phyloP scores from a whole-genome alignment of 2,888 invertebrate genomes.

The Acanthosepion esculentum region DNA sequence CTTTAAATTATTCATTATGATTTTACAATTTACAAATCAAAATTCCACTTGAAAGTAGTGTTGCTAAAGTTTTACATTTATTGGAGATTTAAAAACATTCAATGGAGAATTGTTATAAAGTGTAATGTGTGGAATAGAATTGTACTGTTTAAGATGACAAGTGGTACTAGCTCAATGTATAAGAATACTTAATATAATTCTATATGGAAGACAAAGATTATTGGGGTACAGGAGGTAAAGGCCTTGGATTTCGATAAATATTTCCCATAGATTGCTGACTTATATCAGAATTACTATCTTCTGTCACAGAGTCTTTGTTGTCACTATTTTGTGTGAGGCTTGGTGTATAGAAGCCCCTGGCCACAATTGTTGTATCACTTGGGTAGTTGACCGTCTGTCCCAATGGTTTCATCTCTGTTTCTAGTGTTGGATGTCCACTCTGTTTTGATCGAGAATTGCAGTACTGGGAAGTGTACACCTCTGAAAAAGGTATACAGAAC shows the following conservation, averaged over 20 bases:
- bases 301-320: neutral
- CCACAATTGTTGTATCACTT: constrained; percentile 33
- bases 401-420: neutral
- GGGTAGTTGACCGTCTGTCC: constrained; percentile 22
- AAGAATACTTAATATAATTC: neutral
- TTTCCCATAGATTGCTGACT: neutral
- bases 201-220: neutral
- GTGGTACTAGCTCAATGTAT: neutral
- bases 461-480: neutral
- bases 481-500: neutral
- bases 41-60: neutral
- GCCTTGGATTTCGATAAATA: neutral
- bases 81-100: neutral
- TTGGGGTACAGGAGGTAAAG: neutral
- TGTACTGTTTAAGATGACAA: neutral
- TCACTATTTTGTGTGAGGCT: neutral
- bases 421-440: neutral
- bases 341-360: neutral
- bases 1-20: neutral
- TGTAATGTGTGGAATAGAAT: neutral
- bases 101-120: neutral
- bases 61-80: neutral
- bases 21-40: neutral
- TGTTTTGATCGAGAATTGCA: neutral
- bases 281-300: neutral